These are phyloP conservation scores for Caenorhabditis sinica DNA, from an alignment of 2,888 invertebrate genomes.

Conservation along the genomic window DNA sequence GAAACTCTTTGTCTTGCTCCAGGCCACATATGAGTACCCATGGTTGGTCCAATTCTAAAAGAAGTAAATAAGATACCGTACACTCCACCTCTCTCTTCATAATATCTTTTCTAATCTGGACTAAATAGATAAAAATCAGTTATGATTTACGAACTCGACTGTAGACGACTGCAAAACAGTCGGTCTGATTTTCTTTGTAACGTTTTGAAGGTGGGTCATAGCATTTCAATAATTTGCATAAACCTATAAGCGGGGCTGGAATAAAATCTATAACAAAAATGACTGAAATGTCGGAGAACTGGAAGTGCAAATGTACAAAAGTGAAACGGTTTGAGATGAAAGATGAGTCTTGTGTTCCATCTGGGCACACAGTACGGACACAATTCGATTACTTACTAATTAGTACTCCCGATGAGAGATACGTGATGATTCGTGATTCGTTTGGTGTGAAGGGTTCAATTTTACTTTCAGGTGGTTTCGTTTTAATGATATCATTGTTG, in stretches of 20 bases:
- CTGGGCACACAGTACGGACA: constrained; percentile 19
- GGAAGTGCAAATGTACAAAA: constrained; percentile 49
- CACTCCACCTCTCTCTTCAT: background rate
- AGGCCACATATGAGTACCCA: constrained; percentile 42
- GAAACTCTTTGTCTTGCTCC: constrained; percentile 28
- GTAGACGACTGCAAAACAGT: background rate
- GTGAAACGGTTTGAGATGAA: constrained; percentile 6
- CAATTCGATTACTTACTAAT: constrained; percentile 25
- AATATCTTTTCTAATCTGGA: constrained; percentile 18
- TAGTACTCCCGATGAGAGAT: background rate
- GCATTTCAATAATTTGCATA: constrained; percentile 47
- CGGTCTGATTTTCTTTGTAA: constrained; percentile 20
- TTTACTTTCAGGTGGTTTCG: constrained; percentile 36
- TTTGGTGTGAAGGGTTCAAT: constrained; percentile 14
- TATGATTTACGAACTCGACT: constrained; percentile 45
- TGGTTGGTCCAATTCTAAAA: constrained; percentile 30
- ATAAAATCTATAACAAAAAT: constrained; percentile 19
- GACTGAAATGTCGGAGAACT: constrained; percentile 21
- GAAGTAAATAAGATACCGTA: background rate
- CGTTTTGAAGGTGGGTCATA: constrained; percentile 20
- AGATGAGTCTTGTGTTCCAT: constrained; percentile 2
- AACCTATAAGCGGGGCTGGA: background rate
- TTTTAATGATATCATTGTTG: constrained; percentile 22
- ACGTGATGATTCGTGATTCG: background rate
- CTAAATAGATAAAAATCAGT: constrained; percentile 38